phyloP scores from a whole-genome alignment of 2,113 vertebrate genomes.

The Tachycineta bicolor region DNA sequence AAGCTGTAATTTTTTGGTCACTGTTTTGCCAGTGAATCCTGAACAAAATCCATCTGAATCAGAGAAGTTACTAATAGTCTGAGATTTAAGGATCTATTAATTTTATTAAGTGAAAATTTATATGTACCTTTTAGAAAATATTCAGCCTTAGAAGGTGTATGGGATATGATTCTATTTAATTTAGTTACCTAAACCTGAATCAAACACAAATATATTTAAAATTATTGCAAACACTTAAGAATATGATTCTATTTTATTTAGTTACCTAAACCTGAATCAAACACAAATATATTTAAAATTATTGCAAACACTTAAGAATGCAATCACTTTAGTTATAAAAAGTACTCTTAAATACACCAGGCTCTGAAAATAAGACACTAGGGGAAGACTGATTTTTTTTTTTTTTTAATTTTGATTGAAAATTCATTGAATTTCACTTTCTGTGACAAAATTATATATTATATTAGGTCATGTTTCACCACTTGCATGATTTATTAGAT shows the following conservation, averaged over 20 bases:
- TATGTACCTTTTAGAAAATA: background rate
- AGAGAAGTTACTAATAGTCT: background rate
- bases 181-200: background rate
- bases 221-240: background rate
- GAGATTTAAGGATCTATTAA: background rate
- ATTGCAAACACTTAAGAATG: background rate
- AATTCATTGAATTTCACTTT: background rate
- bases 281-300: background rate
- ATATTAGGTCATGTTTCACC: background rate
- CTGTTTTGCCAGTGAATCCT: background rate
- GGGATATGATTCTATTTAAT: background rate
- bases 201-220: background rate
- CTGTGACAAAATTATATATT: background rate
- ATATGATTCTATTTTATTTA: background rate
- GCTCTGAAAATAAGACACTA: background rate
- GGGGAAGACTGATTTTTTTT: background rate
- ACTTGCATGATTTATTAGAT: background rate
- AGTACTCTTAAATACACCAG: background rate
- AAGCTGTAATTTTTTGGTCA: background rate
- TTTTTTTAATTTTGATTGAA: background rate
- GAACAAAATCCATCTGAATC: background rate
- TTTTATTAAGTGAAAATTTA: background rate
- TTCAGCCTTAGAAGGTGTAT: background rate
- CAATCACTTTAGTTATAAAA: background rate
- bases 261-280: background rate